Evolutionary conservation across 92 coral and sea anemone species (phyloP).

Genomic region (Parazoanthus swiftii): DNA sequence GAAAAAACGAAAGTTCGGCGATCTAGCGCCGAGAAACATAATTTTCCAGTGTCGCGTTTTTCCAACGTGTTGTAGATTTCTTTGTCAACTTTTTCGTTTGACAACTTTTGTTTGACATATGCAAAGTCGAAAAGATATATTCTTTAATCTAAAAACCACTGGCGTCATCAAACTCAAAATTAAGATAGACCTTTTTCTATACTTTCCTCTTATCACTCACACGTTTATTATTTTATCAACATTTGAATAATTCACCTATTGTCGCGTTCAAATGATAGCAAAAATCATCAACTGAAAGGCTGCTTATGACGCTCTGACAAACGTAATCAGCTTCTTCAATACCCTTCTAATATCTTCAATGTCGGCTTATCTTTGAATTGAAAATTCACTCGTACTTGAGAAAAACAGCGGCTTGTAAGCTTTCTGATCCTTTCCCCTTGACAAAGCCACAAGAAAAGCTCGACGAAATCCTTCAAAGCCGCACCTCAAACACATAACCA

Average conservation of each 20-base stretch:
- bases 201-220: slow-evolving; percentile 8
- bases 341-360: slow-evolving; percentile 6
- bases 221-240: slow-evolving; percentile 16
- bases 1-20: background rate
- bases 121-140: background rate
- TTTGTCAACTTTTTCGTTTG: slow-evolving; percentile 10
- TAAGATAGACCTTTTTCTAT: background rate
- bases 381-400: slow-evolving; percentile 29
- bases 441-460: slow-evolving; percentile 36
- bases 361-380: slow-evolving; percentile 36
- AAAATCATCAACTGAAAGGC: background rate
- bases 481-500: slow-evolving; percentile 43
- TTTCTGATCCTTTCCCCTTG: slow-evolving; percentile 36
- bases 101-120: slow-evolving; percentile 36
- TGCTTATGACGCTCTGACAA: background rate
- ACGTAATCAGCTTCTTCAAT: background rate
- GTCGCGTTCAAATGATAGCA: background rate
- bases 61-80: slow-evolving; percentile 4
- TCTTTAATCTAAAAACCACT: background rate
- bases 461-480: slow-evolving; percentile 41
- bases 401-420: slow-evolving; percentile 26
- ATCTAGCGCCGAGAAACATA: background rate
- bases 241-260: slow-evolving; percentile 21
- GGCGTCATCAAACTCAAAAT: slow-evolving; percentile 17
- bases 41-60: background rate